Evolutionary conservation across 2,888 invertebrate genomes (phyloP).

Genomic region (Gryllus longicercus): DNA sequence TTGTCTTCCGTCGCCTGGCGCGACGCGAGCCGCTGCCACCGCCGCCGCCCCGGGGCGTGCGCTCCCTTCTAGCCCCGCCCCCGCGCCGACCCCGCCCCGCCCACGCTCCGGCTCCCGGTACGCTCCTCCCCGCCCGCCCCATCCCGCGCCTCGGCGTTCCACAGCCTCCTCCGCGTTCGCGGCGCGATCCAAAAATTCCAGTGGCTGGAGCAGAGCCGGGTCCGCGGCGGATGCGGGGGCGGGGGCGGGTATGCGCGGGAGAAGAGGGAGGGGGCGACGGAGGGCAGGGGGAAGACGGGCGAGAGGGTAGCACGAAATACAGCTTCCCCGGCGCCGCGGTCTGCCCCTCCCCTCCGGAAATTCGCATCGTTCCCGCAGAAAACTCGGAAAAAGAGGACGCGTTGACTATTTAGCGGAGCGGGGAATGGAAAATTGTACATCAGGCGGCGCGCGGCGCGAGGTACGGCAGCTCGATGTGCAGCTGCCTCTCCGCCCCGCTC

Average conservation of each 20-base stretch:
- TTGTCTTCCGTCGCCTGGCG: slow-evolving; percentile 1
- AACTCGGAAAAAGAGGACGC: background rate
- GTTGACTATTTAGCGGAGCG: background rate
- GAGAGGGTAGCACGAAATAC: background rate
- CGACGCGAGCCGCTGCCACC: background rate
- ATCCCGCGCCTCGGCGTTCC: background rate
- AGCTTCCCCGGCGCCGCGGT: background rate
- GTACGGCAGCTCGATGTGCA: no score
- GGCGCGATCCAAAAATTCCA: background rate
- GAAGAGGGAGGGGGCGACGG: no score
- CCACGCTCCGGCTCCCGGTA: background rate
- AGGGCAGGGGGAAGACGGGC: no score
- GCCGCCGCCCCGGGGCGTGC: background rate
- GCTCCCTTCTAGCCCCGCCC: background rate
- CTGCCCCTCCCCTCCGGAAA: background rate
- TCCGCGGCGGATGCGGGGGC: no score
- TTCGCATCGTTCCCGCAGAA: background rate
- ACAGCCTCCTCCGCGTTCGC: no score
- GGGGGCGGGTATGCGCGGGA: no score
- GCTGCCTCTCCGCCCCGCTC: no score
- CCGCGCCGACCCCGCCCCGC: background rate
- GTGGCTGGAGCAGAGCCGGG: background rate
- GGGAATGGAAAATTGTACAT: slow-evolving; percentile 17
- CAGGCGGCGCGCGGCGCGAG: background rate
- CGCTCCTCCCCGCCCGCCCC: background rate